phyloP scores from a whole-genome alignment of 2,113 vertebrate genomes.

The Microcebus ravelobensis region DNA sequence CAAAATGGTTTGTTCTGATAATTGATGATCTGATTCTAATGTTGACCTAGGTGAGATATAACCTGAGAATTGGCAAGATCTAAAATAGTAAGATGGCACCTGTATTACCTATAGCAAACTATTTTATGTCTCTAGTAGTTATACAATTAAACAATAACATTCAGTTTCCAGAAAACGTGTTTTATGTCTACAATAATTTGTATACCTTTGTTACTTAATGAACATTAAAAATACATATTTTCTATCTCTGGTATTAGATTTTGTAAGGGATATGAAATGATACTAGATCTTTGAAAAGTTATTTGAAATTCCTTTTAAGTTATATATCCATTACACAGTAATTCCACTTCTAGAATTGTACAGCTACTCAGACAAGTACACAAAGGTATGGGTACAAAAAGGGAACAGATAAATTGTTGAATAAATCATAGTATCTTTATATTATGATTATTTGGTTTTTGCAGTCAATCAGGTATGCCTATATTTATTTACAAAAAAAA shows the following conservation, averaged over 20 bases:
- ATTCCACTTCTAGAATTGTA: not conserved
- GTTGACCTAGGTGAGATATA: not conserved
- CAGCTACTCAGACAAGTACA: not conserved
- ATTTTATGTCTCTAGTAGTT: not conserved
- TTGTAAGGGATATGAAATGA: not conserved
- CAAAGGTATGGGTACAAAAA: not conserved
- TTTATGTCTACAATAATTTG: not conserved
- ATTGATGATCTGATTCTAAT: not conserved
- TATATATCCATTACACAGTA: not conserved
- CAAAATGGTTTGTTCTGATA: not conserved
- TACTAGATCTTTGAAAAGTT: not conserved
- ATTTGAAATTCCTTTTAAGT: not conserved
- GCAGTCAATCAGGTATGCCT: not conserved
- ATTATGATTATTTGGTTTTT: not conserved
- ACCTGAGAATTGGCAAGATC: not conserved
- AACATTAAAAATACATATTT: not conserved
- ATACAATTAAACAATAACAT: not conserved
- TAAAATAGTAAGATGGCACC: not conserved
- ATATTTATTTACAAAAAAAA: not conserved
- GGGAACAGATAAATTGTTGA: slow-evolving; percentile 1
- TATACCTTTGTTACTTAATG: not conserved
- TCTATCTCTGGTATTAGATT: not conserved
- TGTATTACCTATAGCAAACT: not conserved
- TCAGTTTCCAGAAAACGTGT: not conserved
- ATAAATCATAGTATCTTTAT: not conserved